Base-by-base conservation (phyloP, 1,140 invertebrate species). In the Andricus grossulariae region DNA sequence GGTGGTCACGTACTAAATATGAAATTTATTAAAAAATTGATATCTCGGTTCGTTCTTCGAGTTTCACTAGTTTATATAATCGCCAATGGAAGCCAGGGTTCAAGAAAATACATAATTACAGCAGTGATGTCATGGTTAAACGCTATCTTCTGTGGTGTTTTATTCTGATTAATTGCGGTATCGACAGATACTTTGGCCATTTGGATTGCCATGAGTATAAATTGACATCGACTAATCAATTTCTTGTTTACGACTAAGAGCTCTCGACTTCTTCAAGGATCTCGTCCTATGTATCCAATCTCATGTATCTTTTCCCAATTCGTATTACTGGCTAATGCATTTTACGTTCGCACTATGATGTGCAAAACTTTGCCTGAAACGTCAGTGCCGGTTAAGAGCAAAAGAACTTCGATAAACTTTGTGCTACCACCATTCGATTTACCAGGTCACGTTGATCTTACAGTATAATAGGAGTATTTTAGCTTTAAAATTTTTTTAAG, bases 321-420 rank as follows among this genome's bases (percentile, higher is more conserved):
- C 75, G 15, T 52, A 73, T 72, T 15, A 50, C 72, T 82, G 39
- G 50, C 84, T 87, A 87, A 88, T 71, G 86, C 84, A 87, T 86
- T 78, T 83, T 80, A 78, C 60, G 66, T 78, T 78, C 72, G 15
- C 51, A 78, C 21, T 5, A 57, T 45, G 7, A 45, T 7, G 39
- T 11, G 39, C 39, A 45, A 8, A 45, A 45, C 39, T 45, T 5
- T 45, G 39, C 39, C 45, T 39, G 52, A 73, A 75, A 45, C 50
- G 73, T 32, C 52, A 51, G 83, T 79, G 80, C 25, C 78, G 60
- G 77, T 81, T 80, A 77, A 82, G 83, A 77, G 15, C 51, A 70
- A 83, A 82, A 83, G 73, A 60, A 7, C 39, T 7, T 45, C 39
- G 39, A 45, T 45, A 45, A 45, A 45, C 39, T 45, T 45, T 45